Conservation (phyloP, 2,888 invertebrate species). For the Pteria penguin region DNA sequence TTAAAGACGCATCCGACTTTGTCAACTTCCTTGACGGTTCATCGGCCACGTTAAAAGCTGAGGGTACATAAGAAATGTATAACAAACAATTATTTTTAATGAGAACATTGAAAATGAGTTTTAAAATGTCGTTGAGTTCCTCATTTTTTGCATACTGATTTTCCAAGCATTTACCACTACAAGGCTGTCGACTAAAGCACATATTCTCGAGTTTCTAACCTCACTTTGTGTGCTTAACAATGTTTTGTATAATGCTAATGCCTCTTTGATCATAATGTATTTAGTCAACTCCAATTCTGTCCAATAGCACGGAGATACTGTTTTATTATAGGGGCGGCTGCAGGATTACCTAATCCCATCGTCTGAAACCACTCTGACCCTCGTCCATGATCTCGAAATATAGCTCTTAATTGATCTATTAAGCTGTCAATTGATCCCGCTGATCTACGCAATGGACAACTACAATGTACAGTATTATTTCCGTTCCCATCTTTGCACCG, state of each 20-base stretch:
- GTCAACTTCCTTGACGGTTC: not conserved
- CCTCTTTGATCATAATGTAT: constrained; percentile 14
- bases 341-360: too few relatives aligned
- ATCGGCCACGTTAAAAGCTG: not conserved
- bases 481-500: too few relatives aligned
- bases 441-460: too few relatives aligned
- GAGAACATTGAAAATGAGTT: not conserved
- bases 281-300: not conserved
- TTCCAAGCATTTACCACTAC: not conserved
- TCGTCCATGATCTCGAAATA: too few relatives aligned
- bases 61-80: not conserved
- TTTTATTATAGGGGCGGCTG: too few relatives aligned
- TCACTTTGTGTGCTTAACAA: not conserved
- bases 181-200: not conserved
- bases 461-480: too few relatives aligned
- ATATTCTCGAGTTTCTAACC: not conserved
- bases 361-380: too few relatives aligned
- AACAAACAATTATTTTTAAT: not conserved
- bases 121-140: not conserved
- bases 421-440: too few relatives aligned
- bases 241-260: not conserved
- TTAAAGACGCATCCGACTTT: not conserved
- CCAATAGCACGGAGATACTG: too few relatives aligned
- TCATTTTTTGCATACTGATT: not conserved
- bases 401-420: too few relatives aligned